Conservation (phyloP, 2,797 vertebrate genomes). For the Micrastur ruficollis region DNA sequence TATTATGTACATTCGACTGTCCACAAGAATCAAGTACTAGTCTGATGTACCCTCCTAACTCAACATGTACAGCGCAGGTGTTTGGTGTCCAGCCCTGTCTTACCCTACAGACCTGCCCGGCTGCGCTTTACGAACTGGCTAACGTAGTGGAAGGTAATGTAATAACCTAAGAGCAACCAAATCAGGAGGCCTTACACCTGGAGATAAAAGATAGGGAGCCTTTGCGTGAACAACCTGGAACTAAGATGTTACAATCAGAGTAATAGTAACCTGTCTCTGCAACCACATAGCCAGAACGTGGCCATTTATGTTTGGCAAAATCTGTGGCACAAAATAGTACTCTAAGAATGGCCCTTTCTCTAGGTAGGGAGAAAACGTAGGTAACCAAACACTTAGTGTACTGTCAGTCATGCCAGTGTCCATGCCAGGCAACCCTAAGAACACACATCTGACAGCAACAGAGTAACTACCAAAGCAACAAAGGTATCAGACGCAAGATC, state of each 20-base stretch:
- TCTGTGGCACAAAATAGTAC: neutral
- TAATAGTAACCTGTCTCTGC: neutral
- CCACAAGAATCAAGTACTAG: neutral
- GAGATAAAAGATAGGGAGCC: neutral
- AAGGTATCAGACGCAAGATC: neutral
- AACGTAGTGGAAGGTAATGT: accelerated
- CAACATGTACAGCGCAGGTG: accelerated
- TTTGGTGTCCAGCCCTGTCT: neutral
- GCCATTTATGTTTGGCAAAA: accelerated
- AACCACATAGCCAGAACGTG: neutral
- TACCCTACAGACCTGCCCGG: neutral
- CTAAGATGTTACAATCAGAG: neutral
- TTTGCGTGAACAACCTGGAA: neutral
- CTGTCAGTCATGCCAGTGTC: neutral
- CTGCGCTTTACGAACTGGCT: neutral
- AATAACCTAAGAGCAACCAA: neutral
- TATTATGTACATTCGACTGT: accelerated
- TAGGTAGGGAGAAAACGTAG: neutral
- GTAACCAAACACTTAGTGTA: neutral
- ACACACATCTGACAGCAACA: neutral
- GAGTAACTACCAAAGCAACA: neutral
- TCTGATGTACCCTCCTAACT: too few relatives aligned
- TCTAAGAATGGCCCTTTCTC: neutral
- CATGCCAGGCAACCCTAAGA: neutral
- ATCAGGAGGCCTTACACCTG: neutral